Percentiles rank a stretch among this genome's conserved stretches.
Evolutionary conservation across 2,888 invertebrate species (phyloP).

Genomic region (Athetis lepigone): DNA sequence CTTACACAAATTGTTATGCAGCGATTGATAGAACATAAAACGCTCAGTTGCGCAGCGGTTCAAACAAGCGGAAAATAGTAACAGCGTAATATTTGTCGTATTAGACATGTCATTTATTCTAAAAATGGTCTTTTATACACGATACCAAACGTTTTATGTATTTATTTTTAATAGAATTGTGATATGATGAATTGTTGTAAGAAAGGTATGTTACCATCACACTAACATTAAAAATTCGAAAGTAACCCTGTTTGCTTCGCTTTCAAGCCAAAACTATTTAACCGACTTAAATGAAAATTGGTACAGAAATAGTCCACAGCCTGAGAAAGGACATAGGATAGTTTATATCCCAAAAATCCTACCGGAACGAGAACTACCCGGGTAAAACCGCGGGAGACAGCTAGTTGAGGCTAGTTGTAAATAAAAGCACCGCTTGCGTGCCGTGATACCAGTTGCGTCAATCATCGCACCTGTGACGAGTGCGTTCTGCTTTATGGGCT

Average conservation of each 20-base stretch:
- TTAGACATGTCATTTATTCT: conserved; percentile 26
- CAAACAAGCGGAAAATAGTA: conserved; percentile 57
- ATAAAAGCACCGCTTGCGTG: not conserved
- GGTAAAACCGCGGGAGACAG: too few relatives aligned
- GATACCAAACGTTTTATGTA: not conserved
- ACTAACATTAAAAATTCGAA: too few relatives aligned
- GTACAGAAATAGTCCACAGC: too few relatives aligned
- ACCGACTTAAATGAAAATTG: too few relatives aligned
- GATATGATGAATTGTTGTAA: not conserved
- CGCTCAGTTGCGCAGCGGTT: conserved; percentile 58
- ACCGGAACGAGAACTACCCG: too few relatives aligned
- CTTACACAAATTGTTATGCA: conserved; percentile 51
- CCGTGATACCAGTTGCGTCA: not conserved
- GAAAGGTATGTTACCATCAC: not conserved
- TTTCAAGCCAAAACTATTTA: too few relatives aligned
- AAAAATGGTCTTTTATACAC: not conserved
- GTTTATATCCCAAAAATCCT: too few relatives aligned
- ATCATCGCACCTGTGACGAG: not conserved
- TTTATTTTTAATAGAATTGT: not conserved
- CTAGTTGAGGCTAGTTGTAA: too few relatives aligned
- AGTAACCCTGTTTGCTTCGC: too few relatives aligned
- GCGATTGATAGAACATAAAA: conserved; percentile 59
- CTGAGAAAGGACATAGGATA: too few relatives aligned
- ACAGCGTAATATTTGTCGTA: conserved; percentile 33
- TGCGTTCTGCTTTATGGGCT: not conserved